Percentiles rank a stretch among this genome's conserved stretches.
Conservation (phyloP, 2,888 invertebrate genomes). For the Biston stratarius region DNA sequence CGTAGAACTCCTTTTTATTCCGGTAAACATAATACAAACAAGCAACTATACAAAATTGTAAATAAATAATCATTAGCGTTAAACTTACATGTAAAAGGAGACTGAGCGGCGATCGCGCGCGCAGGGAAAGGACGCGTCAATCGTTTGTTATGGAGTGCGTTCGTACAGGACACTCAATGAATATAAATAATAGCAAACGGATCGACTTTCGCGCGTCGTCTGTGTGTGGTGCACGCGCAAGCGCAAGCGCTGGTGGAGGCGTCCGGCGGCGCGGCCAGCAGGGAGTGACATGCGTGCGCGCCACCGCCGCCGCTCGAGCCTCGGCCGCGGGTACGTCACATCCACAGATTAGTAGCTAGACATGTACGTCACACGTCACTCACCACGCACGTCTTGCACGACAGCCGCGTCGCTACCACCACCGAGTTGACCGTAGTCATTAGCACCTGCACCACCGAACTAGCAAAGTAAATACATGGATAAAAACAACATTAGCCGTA, state of each 20-base stretch:
- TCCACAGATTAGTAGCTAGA: neutral
- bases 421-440: conserved; percentile 36
- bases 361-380: neutral
- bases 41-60: conserved; percentile 15
- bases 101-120: conserved; percentile 48
- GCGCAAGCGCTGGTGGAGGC: conserved; percentile 66
- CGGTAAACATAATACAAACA: conserved; percentile 5
- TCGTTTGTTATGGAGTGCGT: conserved; percentile 63
- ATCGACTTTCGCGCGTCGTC: conserved; percentile 71
- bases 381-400: conserved; percentile 15
- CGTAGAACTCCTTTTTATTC: neutral
- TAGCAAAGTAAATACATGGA: conserved; percentile 13
- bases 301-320: conserved; percentile 31
- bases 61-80: conserved; percentile 14
- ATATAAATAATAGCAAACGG: conserved; percentile 72
- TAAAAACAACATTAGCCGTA: conserved; percentile 17
- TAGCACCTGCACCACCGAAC: conserved; percentile 37
- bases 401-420: neutral
- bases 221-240: conserved; percentile 43
- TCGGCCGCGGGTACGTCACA: conserved; percentile 33
- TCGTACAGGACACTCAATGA: conserved; percentile 65
- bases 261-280: conserved; percentile 65
- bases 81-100: conserved; percentile 58
- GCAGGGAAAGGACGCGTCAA: conserved; percentile 58
- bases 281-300: conserved; percentile 61